Evolutionary conservation across 1,140 invertebrate genomes (phyloP).

Genomic region (Eupeodes corollae): DNA sequence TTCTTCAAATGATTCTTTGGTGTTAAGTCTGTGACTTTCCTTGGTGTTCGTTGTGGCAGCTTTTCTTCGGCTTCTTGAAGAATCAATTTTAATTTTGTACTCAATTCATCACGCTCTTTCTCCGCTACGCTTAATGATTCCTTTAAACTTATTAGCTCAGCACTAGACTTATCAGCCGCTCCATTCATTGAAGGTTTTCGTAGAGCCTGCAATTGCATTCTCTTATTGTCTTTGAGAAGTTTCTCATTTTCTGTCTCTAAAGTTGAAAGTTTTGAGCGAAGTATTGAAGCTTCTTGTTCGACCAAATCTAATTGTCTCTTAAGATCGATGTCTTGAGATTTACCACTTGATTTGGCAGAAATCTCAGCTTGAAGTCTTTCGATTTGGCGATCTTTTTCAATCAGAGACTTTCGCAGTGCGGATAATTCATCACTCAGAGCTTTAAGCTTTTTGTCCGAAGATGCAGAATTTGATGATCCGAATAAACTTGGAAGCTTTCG

Average conservation of each 20-base stretch:
- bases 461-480: constrained; percentile 28
- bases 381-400: constrained; percentile 72
- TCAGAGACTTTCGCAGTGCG: constrained; percentile 60
- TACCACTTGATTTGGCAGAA: constrained; percentile 42
- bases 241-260: constrained; percentile 66
- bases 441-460: constrained; percentile 60
- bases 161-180: constrained; percentile 15
- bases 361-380: constrained; percentile 63
- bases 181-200: constrained; percentile 11
- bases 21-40: constrained; percentile 28
- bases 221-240: constrained; percentile 57
- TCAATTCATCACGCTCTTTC: constrained; percentile 24
- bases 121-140: constrained; percentile 18
- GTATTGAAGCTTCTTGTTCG: constrained; percentile 56
- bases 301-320: constrained; percentile 60
- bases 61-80: constrained; percentile 23
- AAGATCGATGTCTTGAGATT: constrained; percentile 43
- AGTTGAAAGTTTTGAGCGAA: constrained; percentile 50
- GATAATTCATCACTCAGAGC: constrained; percentile 58
- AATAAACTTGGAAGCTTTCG: constrained; percentile 16
- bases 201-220: constrained; percentile 38
- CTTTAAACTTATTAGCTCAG: constrained; percentile 23
- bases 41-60: constrained; percentile 22
- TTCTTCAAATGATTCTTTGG: constrained; percentile 34
- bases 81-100: constrained; percentile 23